Base-by-base conservation (phyloP, 2,113 vertebrate species). In the Heterotis niloticus region DNA sequence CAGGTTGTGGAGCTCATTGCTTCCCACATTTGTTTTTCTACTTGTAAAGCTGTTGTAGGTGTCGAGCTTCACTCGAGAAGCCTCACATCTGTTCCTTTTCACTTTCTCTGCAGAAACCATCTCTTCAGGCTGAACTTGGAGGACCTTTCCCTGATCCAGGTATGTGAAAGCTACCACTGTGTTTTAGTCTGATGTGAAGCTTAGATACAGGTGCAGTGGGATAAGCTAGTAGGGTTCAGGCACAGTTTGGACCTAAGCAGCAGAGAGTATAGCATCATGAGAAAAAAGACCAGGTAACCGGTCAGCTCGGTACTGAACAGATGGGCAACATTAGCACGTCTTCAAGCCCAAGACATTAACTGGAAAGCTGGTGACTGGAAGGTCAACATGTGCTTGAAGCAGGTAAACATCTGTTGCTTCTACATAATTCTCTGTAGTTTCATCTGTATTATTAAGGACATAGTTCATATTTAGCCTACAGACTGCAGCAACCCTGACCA, bases 61-160 rank as follows among this genome's bases (percentile, higher is more conserved):
- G 60, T 75, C 3, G 44, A 1, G 26, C 34, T 73, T 75, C 17
- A 17, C 71, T 60, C 72, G 24, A 56, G 64, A 34, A 10, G 14
- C 67, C 72, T 14, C n/a, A 54, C 1, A 72, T 83, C 10, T 2
- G 54, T 71, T 52, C 10, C 70, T 76, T 84, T 76, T 64, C 72
- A 9, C 81, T 77, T 84, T 68, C 72, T 71, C 82, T 89, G 56
- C 86, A 98, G 95, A 91, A 98, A 98, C 90, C 94, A 95, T 87
- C 95, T 98, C 90, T 98, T 98, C 92, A 94, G 95, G 83, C 88
- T 98, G 74, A 92, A 89, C 82, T 93, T 95, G 64, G 95, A 95
- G 79, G 94, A 98, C 88, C 91, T 98, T 82, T 94, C 95, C 83
- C 90, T 98, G 56, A 94, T 95, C 81, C 94, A 95, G 94, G 94